A percentile compares a stretch with the other conserved stretches of the same genome.
phyloP scores from a whole-genome alignment of 2,797 vertebrate species.

The Eulemur coronatus region DNA sequence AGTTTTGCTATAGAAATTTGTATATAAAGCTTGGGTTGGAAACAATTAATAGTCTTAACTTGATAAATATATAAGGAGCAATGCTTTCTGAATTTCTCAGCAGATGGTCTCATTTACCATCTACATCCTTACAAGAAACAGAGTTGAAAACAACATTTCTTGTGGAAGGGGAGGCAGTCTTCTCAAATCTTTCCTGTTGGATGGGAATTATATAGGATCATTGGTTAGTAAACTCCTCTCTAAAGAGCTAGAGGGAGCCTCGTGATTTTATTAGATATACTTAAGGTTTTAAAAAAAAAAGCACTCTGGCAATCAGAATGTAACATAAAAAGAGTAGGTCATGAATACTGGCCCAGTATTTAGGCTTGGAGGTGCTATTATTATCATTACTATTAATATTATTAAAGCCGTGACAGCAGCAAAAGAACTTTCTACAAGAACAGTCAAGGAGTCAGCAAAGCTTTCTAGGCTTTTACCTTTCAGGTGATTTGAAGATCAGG shows the following conservation, averaged over 20 bases:
- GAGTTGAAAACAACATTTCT: slow-evolving; percentile 79
- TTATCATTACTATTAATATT: not conserved
- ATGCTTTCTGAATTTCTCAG: slow-evolving; percentile 76
- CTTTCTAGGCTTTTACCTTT: slow-evolving; percentile 50
- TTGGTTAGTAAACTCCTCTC: slow-evolving; percentile 82
- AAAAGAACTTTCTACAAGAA: slow-evolving; percentile 49
- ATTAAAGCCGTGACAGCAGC: not conserved
- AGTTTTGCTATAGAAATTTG: slow-evolving; percentile 67
- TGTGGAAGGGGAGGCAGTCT: slow-evolving; percentile 76
- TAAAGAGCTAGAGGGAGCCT: slow-evolving; percentile 83
- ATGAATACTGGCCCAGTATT: slow-evolving; percentile 51
- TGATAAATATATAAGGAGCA: slow-evolving; percentile 50
- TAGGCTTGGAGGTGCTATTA: slow-evolving; percentile 44
- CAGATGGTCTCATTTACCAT: slow-evolving; percentile 82
- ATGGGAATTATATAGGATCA: slow-evolving; percentile 82
- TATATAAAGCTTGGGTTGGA: slow-evolving; percentile 72
- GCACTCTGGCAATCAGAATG: slow-evolving; percentile 31
- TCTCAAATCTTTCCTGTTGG: slow-evolving; percentile 61
- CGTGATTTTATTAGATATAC: slow-evolving; percentile 79
- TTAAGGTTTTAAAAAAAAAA: slow-evolving; percentile 51
- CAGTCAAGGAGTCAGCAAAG: slow-evolving; percentile 19
- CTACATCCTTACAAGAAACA: slow-evolving; percentile 76
- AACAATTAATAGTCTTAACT: slow-evolving; percentile 73
- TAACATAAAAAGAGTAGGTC: slow-evolving; percentile 42
- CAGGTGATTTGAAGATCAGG: slow-evolving; percentile 47